Evolutionary conservation across 2,888 invertebrate genomes (phyloP), one percentile per base, ranked within the genome.

Genomic region (Hirudinaria manillensis): DNA sequence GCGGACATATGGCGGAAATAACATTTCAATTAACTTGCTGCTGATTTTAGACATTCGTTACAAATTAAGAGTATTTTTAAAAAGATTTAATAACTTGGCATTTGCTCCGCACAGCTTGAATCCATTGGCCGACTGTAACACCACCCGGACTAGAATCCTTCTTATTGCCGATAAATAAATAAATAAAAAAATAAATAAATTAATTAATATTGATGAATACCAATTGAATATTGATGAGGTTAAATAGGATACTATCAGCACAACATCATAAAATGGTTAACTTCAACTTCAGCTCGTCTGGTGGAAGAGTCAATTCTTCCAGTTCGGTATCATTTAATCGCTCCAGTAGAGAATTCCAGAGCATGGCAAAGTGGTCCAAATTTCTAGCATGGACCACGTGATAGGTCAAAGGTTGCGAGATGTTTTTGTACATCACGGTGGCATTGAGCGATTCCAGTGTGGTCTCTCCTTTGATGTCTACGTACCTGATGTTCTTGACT

Each of bases 391-490:
- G 74, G 24, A 66, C 36, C 0, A 74, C 29, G 16, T 66, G 27
- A 21, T 34, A 10, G 16, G 21, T 0, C 36, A 72, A 13, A 7
- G 61, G 55, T 19, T 19, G 6, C 2, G 27, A 51, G 56, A 21
- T 53, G n/a, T 78, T 68, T 51, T 34, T 36, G 72, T 77, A 78
- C 27, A 75, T 32, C 21, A 74, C 72, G 4, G 67, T 32, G 24
- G 74, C 77, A 13, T 70, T 7, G 4, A 70, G 24, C 34, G 72
- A 67, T n/a, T 93, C 93, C 72, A 94, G 87, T 7, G 93, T 94
- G 76, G 94, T 93, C 85, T 94, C 94, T 86, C 93, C 93, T 7
- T 93, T 88, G 79, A 94, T 75, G 76, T 81, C 78, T 36, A 81
- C 76, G 72, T 79, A 80, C 10, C 77, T 74, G 19, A 81, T 77